phyloP scores from a whole-genome alignment of 1,140 invertebrate species.

The Formica exsecta region DNA sequence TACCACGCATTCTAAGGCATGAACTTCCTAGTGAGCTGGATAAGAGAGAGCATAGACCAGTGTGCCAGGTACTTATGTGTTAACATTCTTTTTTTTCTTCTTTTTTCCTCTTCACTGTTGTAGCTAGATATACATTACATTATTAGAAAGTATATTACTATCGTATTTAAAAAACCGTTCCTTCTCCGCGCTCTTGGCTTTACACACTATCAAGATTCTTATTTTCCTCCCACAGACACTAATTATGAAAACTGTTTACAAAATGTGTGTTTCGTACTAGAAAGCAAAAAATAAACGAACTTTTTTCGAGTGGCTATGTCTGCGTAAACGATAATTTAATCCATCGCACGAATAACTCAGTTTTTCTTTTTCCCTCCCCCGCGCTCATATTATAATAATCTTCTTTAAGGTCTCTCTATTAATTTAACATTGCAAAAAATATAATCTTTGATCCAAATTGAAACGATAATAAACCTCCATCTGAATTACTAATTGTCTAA shows the following conservation, averaged over 20 bases:
- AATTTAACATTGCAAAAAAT: conserved; percentile 6
- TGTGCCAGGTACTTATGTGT: conserved; percentile 83
- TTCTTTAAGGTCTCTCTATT: conserved; percentile 1
- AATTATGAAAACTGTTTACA: conserved; percentile 73
- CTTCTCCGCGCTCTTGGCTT: conserved; percentile 72
- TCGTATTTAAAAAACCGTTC: conserved; percentile 76
- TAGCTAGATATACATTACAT: conserved; percentile 78
- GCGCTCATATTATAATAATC: conserved; percentile 22
- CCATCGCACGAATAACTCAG: conserved; percentile 74
- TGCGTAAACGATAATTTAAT: conserved; percentile 75
- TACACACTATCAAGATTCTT: conserved; percentile 72
- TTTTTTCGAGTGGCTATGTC: conserved; percentile 69
- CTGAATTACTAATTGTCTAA: conserved; percentile 16
- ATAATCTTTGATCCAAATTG: neutral
- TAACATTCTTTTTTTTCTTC: conserved; percentile 70
- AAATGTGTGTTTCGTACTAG: conserved; percentile 67
- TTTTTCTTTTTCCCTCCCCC: neutral
- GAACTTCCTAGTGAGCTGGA: conserved; percentile 79
- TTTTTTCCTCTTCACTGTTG: conserved; percentile 71
- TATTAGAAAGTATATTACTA: conserved; percentile 80
- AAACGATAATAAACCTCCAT: neutral
- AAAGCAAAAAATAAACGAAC: conserved; percentile 76
- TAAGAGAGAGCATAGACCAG: conserved; percentile 82
- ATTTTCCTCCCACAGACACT: conserved; percentile 63
- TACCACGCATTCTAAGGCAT: conserved; percentile 80